Evolutionary conservation across 2,888 invertebrate genomes (phyloP).

Genomic region (Trichogramma dendrolimi): DNA sequence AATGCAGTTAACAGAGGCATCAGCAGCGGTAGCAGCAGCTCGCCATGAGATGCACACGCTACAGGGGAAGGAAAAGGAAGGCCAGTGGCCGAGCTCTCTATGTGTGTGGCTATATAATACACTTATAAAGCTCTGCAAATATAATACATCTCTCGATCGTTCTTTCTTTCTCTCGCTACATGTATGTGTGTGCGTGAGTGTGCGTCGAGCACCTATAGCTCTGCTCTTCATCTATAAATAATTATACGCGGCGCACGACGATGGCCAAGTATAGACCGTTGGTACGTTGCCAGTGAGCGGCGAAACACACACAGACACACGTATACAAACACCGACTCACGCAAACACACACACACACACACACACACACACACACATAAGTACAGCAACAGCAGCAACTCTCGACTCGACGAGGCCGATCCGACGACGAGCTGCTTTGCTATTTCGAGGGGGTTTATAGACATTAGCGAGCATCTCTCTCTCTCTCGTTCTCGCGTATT

Average conservation of each 20-base stretch:
- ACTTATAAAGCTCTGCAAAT: neutral
- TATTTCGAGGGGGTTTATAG: no score
- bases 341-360: no score
- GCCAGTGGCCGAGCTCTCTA: constrained; percentile 50
- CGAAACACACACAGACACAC: no score
- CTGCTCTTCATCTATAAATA: constrained; percentile 65
- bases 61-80: constrained; percentile 43
- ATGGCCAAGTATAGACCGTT: constrained; percentile 87
- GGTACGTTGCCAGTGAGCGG: constrained; percentile 65
- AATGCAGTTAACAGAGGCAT: no score
- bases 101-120: no score
- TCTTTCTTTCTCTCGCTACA: neutral
- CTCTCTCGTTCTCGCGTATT: no score
- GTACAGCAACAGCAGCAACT: no score
- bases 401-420: no score
- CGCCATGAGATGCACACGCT: neutral
- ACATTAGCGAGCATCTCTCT: no score
- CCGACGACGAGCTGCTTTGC: no score
- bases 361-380: no score
- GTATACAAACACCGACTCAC: no score
- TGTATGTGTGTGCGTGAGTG: neutral
- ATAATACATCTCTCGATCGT: neutral
- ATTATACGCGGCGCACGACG: constrained; percentile 57
- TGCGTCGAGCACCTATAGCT: constrained; percentile 1
- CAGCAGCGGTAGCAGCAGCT: neutral